Conservation (phyloP, 2,797 vertebrate genomes). For the Leuciscus waleckii region DNA sequence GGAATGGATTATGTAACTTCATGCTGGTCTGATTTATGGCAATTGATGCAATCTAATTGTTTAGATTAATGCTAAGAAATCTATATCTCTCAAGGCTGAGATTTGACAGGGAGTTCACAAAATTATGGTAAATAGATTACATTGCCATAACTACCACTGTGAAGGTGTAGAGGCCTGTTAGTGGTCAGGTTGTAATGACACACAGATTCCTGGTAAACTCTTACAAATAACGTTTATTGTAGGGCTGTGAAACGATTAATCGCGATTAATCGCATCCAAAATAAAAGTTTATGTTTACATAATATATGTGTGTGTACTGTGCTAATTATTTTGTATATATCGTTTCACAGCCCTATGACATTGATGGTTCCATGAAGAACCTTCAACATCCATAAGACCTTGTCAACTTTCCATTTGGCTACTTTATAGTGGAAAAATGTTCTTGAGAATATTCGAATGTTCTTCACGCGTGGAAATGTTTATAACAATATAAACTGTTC, state of each 20-base stretch:
- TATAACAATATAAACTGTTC: too few species aligned
- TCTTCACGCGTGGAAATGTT: background rate
- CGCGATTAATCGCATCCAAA: too few species aligned
- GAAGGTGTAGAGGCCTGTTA: background rate
- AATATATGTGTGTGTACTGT: too few species aligned
- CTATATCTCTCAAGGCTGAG: background rate
- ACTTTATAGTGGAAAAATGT: too few species aligned
- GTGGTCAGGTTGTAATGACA: background rate
- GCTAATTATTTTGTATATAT: too few species aligned
- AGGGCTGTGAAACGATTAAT: too few species aligned
- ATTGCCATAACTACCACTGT: background rate
- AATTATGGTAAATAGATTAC: background rate
- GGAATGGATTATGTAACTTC: constrained; percentile 2
- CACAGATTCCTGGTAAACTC: background rate
- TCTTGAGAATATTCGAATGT: too few species aligned
- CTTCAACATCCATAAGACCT: background rate
- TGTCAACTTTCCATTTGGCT: background rate
- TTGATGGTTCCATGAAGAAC: background rate
- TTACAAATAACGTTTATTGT: background rate
- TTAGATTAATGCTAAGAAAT: background rate
- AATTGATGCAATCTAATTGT: background rate
- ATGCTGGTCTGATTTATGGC: background rate
- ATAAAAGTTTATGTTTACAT: too few species aligned
- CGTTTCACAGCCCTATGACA: too few species aligned
- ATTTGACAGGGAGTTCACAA: background rate